Evolutionary conservation across 1,140 invertebrate genomes (phyloP), one percentile per base, ranked within the genome.

Genomic region (Zaprionus ornatus): DNA sequence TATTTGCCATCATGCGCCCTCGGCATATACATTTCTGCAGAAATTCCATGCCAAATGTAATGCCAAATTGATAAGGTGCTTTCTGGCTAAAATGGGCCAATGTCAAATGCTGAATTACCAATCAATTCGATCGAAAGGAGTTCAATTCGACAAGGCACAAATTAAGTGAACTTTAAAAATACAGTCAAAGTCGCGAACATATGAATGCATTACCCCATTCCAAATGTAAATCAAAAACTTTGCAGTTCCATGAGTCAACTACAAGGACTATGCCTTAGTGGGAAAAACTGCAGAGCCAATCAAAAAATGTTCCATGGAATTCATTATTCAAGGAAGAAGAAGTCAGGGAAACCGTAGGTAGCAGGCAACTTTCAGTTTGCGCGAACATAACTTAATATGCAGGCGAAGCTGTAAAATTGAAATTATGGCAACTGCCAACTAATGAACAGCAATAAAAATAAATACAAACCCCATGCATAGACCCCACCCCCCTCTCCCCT

Each of bases 361-460:
- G 19, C 29, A 15, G 25, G 52, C 23, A 55, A 57, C 27, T 45
- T 56, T 42, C 19, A 50, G 59, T 66, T 69, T 27, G 17, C 35
- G 56, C 50, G 56, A 2, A 27, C 42, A 73, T 67, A 73, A 59
- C 42, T 73, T 60, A 64, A 71, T 56, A 59, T 67, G 54, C 63
- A 65, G 57, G 21, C 21, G 56, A 77, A 80, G 55, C 48, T 69
- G 69, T 87, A 75, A 88, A 78, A 84, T 84, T 88, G 70, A 87
- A 88, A 88, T 88, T 87, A 87, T 87, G 74, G 70, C 73, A 83
- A 80, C 77, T 80, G 64, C 70, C 74, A 87, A 80, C 77, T 88
- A 87, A 87, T 87, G 83, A 87, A 87, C 84, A 88, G 73, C 66
- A 76, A 88, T 87, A 83, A 80, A 87, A 88, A 83, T 88, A 87